Evolutionary conservation across 1,140 invertebrate species (phyloP).

Genomic region (Lepidurus packardi): DNA sequence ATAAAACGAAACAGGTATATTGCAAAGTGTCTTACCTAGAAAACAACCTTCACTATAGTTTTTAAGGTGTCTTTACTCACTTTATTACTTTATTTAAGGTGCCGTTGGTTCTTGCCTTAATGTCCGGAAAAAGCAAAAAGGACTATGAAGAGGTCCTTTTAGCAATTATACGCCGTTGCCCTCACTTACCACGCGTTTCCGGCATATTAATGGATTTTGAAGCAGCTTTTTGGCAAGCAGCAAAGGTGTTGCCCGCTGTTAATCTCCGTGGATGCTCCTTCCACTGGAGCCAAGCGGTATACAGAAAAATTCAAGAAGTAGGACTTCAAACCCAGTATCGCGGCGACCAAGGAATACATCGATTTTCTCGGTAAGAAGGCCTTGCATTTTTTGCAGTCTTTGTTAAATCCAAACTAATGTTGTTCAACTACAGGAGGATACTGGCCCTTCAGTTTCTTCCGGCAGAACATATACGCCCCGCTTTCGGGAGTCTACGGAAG

Average conservation of each 20-base stretch:
- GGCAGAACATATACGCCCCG: too few relatives aligned
- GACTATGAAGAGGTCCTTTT: neutral
- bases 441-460: too few relatives aligned
- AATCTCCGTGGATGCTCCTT: neutral
- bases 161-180: neutral
- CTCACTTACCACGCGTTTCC: neutral
- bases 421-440: too few relatives aligned
- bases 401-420: too few relatives aligned
- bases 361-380: too few relatives aligned
- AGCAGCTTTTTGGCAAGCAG: neutral
- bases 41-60: too few relatives aligned
- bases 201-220: slow-evolving; percentile 14
- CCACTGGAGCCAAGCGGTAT: slow-evolving; percentile 12
- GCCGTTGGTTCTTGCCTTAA: neutral
- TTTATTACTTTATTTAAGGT: neutral
- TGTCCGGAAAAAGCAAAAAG: neutral
- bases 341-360: neutral
- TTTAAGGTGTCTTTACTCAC: too few relatives aligned
- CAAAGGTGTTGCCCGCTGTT: neutral
- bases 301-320: neutral
- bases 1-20: neutral
- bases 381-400: too few relatives aligned
- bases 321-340: neutral
- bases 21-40: too few relatives aligned
- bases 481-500: too few relatives aligned